Evolutionary conservation across 2,797 vertebrate species (phyloP).

Genomic region (Hylomyscus alleni): DNA sequence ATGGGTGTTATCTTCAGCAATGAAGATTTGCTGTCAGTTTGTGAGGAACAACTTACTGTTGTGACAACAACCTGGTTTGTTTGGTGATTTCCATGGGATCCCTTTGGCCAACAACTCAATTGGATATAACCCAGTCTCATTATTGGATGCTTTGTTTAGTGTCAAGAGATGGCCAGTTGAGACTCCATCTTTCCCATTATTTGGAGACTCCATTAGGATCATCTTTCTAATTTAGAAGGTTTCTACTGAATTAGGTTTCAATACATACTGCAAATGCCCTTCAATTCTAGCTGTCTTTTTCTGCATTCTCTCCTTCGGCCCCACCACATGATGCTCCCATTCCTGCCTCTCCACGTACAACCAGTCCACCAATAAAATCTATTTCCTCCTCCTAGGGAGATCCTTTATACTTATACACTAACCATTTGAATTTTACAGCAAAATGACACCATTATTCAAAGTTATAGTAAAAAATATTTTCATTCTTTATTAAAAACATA

Average conservation of each 20-base stretch:
- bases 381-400: neutral
- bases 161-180: neutral
- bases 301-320: neutral
- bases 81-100: neutral
- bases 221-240: neutral
- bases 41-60: neutral
- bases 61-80: neutral
- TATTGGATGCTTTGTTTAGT: neutral
- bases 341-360: neutral
- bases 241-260: neutral
- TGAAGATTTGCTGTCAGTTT: neutral
- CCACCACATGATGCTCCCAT: neutral
- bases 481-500: neutral
- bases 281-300: neutral
- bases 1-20: neutral
- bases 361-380: neutral
- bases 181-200: neutral
- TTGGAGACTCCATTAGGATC: neutral
- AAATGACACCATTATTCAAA: neutral
- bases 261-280: neutral
- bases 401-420: neutral
- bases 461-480: neutral
- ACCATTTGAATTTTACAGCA: neutral
- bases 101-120: neutral
- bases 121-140: neutral